Evolutionary conservation across 2,888 invertebrate genomes (phyloP), one percentile per base, ranked within the genome.

Genomic region (Scaptomyza tumidula): DNA sequence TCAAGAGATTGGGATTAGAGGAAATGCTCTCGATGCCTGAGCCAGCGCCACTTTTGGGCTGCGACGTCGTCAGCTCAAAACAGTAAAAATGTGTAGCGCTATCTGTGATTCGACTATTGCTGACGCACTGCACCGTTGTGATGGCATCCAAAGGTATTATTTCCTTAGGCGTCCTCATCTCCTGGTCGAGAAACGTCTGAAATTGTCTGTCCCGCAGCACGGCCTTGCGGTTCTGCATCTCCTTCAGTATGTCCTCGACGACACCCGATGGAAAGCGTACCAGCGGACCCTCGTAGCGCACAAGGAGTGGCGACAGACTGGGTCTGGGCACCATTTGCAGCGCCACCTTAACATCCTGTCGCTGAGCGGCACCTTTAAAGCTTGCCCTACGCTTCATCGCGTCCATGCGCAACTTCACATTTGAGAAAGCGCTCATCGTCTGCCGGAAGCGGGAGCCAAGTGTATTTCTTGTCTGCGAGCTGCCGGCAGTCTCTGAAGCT

Each of bases 221-320:
- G 88, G 95, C 96, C 92, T 95, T 95, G 44, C 96, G 93, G n/a
- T 94, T 94, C 71, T 95, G 95, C 86, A 96, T 94, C 89, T 97
- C 96, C 71, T 96, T 96, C 55, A 96, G 94, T 60, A 95, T 92
- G 74, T 95, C 95, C 78, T 95, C 95, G 1, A 95, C 95, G 0
- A 94, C 94, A 9, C 95, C 94, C 7, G 91, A 89, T 5, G 92
- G 92, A 19, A 92, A 91, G 1, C 92, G 90, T 71, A 92, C 91
- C 41, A 92, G 60, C 0, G 91, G 91, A 0, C 92, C 92, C 71
- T 92, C 92, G 65, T 92, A 90, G 11, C 92, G 90, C 19, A 92
- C 89, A 46, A 92, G 64, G 4, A 89, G 62, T 0, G 90, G 89
- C n/a, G 92, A 91, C 3, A 92, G 69, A 7, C 88, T 82, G 0